phyloP scores from a whole-genome alignment of 2,113 vertebrate genomes.

The Boulengeromyrus knoepffleri region DNA sequence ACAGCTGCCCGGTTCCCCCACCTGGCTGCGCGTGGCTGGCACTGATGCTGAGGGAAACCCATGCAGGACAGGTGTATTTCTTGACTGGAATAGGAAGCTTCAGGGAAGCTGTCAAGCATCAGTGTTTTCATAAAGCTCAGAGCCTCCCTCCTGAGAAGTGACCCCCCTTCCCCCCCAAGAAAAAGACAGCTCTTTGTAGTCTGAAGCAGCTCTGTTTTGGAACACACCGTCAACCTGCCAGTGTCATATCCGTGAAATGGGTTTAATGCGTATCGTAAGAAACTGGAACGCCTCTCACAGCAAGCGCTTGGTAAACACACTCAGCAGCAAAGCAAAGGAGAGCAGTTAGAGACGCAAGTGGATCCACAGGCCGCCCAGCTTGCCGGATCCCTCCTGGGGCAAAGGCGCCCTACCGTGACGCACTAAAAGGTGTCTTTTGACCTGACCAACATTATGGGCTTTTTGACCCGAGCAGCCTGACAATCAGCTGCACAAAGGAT shows the following conservation, averaged over 20 bases:
- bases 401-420: background rate
- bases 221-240: background rate
- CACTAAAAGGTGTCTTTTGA: background rate
- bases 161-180: background rate
- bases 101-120: background rate
- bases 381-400: background rate
- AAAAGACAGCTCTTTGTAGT: slow-evolving; percentile 13
- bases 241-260: slow-evolving; percentile 22
- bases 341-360: background rate
- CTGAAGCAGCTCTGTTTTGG: slow-evolving; percentile 11
- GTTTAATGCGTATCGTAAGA: slow-evolving; percentile 13
- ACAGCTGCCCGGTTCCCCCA: background rate
- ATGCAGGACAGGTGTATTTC: background rate
- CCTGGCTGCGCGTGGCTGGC: background rate
- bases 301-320: background rate
- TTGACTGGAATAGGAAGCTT: background rate
- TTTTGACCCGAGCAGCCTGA: background rate
- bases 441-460: background rate
- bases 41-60: background rate
- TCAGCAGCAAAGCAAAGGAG: background rate
- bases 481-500: background rate
- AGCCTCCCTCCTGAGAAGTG: background rate
- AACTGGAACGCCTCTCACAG: background rate
- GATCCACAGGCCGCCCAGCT: background rate
- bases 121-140: background rate